Evolutionary conservation across 2,888 invertebrate species (phyloP), one percentile per base, ranked within the genome.

Genomic region (Drosophila falleni): DNA sequence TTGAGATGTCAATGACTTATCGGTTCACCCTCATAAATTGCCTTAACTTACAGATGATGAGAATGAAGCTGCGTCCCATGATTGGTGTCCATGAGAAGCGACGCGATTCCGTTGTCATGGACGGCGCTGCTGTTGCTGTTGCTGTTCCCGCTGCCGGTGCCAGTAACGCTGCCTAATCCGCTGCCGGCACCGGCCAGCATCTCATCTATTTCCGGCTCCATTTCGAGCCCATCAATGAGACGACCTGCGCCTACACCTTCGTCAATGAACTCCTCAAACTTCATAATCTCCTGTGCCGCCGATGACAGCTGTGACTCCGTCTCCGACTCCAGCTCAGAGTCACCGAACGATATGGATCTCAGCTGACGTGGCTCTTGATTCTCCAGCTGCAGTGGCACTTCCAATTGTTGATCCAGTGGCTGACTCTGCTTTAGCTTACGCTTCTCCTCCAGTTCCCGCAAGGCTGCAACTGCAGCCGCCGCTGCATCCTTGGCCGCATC

Each of bases 231-330:
- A 81, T 89, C 90, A 63, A 91, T 90, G 53, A 90, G 80, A 71
- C 88, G 87, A 49, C 90, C 89, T 11, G 87, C 89, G 76, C 90
- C 91, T 64, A 89, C 89, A 58, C 89, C 91, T 51, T 91, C 91
- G 77, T 90, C 91, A 70, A 89, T 88, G 67, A 91, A 89, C 78
- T 91, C 91, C 69, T 91, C 91, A 56, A 91, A 91, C 71, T 91
- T 91, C 89, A 91, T 89, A 60, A 91, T 91, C 78, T 91, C 91
- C 68, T 89, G 91, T 4, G 91, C 82, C 26, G 87, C 77, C 44
- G 87, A 88, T 42, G 91, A 90, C 31, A 91, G 76, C 74, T 91
- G 91, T 58, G 91, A 91, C 74, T 90, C 90, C 29, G 91, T 87
- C 47, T 90, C 91, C n/a, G 91, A 91, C 60, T 91, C 91, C 61